A percentile compares a stretch with the other conserved stretches of the same genome.
These are phyloP conservation scores for Sylvietta virens DNA, from an alignment of 2,113 vertebrate genomes.

Conservation along the genomic window DNA sequence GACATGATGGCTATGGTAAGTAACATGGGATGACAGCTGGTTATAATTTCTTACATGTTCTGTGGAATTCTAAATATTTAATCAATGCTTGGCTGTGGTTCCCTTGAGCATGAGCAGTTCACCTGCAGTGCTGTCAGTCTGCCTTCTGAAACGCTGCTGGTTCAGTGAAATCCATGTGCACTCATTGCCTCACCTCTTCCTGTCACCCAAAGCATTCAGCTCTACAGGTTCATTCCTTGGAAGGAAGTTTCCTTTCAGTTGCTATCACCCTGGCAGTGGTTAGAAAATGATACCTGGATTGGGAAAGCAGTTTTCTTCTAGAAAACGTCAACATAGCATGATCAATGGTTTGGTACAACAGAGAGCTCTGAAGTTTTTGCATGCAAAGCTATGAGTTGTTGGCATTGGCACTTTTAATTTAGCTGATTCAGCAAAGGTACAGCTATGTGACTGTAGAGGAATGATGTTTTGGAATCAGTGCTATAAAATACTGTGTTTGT, in stretches of 20 bases:
- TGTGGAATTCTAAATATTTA: not conserved
- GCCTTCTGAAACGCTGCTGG: not conserved
- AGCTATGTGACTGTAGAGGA: not conserved
- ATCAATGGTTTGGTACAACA: not conserved
- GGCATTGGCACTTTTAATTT: not conserved
- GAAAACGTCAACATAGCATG: not conserved
- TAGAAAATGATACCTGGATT: not conserved
- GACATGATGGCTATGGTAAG: slow-evolving; percentile 92
- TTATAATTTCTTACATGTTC: not conserved
- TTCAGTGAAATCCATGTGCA: not conserved
- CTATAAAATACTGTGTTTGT: not conserved
- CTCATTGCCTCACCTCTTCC: not conserved
- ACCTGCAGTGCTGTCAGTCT: not conserved
- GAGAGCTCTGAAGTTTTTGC: not conserved
- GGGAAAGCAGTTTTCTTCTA: not conserved
- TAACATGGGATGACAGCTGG: not conserved
- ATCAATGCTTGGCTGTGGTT: not conserved
- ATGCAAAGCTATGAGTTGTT: not conserved
- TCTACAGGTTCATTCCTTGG: not conserved
- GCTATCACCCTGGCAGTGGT: not conserved
- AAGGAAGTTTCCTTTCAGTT: not conserved
- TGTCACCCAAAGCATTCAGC: not conserved
- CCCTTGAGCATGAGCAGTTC: not conserved
- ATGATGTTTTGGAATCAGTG: not conserved
- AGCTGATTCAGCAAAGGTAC: not conserved